Base-by-base conservation (phyloP, 2,113 vertebrate species). In the Eclectus roratus region DNA sequence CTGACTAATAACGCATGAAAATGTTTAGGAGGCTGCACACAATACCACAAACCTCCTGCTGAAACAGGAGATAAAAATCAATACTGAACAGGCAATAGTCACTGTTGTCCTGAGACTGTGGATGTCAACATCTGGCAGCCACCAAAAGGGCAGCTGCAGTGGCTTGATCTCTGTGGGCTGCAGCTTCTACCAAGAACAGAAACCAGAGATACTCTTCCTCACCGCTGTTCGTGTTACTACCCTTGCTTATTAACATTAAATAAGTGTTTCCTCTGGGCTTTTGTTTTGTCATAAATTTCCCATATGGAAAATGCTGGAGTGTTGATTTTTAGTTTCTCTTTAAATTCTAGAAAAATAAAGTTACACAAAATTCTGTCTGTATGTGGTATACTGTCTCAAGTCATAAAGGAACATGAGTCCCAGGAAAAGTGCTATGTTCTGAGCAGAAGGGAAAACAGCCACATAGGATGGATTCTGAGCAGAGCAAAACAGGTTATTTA, bases 161-260 rank as follows among this genome's bases (percentile, higher is more conserved):
- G 31, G 28, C 72, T 89, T 61, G 61, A 52, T 3, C 4, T 25
- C 39, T 74, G 20, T 41, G 33, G 13, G 18, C 31, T 68, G 37
- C 37, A 79, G 47, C 15, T 73, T 56, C 60, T 56, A 21, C 8
- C 9, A 53, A 44, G 27, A 65, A 44, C 25, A 58, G 43, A 73
- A 69, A 50, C 5, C 28, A 91, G 35, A 44, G 53, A 35, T 46
- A 39, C 14, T 63, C 58, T 11, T 79, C 43, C 29, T 33, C n/a
- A 64, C 13, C 9, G 1, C 43, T 52, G 29, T 11, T 56, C 0
- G 0, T 0, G 1, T 25, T 74, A 50, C 3, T 69, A 74, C 11
- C 20, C 37, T 83, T 61, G 19, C 31, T 63, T 64, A 68, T 43
- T 63, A 35, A 69, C 15, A 79, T 1, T 3, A 88, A 63, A 68